Evolutionary conservation across 2,113 vertebrate species (phyloP).

Genomic region (Alouatta palliata): DNA sequence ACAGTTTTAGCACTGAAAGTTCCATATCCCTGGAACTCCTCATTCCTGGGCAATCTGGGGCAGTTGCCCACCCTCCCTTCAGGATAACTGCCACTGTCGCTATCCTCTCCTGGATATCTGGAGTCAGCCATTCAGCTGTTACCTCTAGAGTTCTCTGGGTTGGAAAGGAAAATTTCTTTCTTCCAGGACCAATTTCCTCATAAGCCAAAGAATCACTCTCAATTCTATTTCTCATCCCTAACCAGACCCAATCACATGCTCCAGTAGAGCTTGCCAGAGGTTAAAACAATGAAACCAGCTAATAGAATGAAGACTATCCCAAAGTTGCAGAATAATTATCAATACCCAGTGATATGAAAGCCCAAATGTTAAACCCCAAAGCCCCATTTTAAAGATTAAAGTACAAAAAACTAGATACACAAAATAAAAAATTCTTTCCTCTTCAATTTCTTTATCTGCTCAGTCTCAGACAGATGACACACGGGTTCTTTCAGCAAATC

Average conservation of each 20-base stretch:
- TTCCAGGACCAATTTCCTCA: slow-evolving; percentile 28
- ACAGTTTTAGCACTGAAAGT: background rate
- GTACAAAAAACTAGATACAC: slow-evolving; percentile 30
- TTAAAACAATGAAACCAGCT: slow-evolving; percentile 56
- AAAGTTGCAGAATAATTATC: slow-evolving; percentile 67
- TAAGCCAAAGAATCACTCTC: slow-evolving; percentile 14
- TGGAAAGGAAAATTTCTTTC: slow-evolving; percentile 33
- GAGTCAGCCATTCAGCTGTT: background rate
- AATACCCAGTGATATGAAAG: slow-evolving; percentile 67
- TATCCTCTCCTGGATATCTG: background rate
- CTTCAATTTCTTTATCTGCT: slow-evolving; percentile 35
- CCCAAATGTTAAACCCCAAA: slow-evolving; percentile 52
- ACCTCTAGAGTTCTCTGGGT: background rate
- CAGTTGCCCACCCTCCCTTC: background rate
- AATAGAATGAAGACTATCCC: slow-evolving; percentile 60
- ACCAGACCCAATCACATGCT: slow-evolving; percentile 11
- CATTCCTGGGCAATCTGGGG: background rate
- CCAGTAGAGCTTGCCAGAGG: slow-evolving; percentile 33
- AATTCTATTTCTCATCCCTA: slow-evolving; percentile 35
- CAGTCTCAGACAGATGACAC: background rate
- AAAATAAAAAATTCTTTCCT: slow-evolving; percentile 35
- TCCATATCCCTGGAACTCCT: background rate
- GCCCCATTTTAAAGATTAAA: slow-evolving; percentile 38
- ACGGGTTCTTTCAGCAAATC: background rate
- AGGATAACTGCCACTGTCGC: background rate